These are phyloP conservation scores for Enteromius mattozi DNA, from an alignment of 2,797 vertebrate genomes.

Conservation along the genomic window DNA sequence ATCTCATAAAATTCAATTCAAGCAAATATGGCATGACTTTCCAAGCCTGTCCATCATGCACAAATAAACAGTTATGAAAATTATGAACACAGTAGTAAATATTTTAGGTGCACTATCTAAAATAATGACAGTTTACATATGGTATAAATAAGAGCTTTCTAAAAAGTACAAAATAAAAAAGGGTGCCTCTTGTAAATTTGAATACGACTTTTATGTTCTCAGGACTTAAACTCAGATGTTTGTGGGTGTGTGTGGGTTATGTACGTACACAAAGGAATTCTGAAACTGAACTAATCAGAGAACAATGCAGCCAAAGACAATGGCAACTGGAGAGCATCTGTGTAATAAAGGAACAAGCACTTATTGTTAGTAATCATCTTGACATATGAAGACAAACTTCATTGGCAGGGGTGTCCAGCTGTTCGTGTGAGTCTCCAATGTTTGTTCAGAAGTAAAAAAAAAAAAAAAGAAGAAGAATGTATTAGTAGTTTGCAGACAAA, in stretches of 20 bases:
- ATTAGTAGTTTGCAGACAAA: not conserved
- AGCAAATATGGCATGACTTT: not conserved
- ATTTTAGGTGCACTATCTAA: not conserved
- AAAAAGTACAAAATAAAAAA: too few species aligned
- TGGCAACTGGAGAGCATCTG: not conserved
- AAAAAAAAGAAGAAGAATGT: not conserved
- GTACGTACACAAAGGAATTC: not conserved
- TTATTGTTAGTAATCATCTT: not conserved
- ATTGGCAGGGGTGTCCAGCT: not conserved
- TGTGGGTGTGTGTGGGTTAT: not conserved
- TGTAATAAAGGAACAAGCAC: not conserved
- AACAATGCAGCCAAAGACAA: not conserved
- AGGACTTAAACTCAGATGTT: not conserved
- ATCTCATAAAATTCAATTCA: not conserved
- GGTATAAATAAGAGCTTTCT: not conserved
- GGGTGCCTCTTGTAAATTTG: not conserved
- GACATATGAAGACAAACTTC: not conserved
- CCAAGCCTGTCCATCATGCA: not conserved
- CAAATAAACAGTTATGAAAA: too few species aligned
- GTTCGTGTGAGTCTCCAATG: not conserved
- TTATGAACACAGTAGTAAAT: not conserved
- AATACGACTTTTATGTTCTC: not conserved
- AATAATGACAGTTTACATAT: not conserved
- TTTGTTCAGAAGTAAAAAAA: not conserved
- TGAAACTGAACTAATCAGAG: not conserved